Evolutionary conservation across 2,113 vertebrate genomes (phyloP).

Genomic region (Candoia aspera): DNA sequence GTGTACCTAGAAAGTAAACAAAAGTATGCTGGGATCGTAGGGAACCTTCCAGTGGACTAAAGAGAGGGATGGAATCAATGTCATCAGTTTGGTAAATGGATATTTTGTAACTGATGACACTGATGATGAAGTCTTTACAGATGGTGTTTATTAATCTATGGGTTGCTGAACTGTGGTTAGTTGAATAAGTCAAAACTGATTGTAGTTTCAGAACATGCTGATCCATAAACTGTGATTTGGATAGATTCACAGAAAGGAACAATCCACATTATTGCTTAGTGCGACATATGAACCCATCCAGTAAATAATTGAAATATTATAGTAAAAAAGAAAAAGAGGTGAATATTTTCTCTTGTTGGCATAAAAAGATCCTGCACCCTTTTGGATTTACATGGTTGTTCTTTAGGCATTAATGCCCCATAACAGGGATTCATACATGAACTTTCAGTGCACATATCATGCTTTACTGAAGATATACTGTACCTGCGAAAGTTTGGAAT

Average conservation of each 20-base stretch:
- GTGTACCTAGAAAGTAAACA: neutral
- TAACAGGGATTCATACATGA: neutral
- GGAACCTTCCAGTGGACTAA: neutral
- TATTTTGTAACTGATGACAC: neutral
- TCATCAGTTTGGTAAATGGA: neutral
- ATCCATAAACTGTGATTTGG: neutral
- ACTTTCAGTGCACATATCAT: neutral
- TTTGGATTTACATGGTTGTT: slow-evolving; percentile 10
- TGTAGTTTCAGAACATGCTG: neutral
- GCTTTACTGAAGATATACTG: neutral
- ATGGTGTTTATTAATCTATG: neutral
- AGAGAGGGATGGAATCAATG: neutral
- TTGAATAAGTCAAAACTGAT: neutral
- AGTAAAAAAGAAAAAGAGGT: neutral
- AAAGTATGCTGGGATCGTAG: neutral
- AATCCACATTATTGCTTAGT: neutral
- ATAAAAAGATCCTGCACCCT: neutral
- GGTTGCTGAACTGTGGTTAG: neutral
- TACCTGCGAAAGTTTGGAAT: neutral
- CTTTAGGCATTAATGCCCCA: neutral
- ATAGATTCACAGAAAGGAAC: neutral
- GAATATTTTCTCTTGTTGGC: neutral
- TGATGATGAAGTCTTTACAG: neutral
- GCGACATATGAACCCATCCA: neutral
- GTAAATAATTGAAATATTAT: neutral